Conservation (phyloP, 2,113 vertebrate genomes). For the Silurus glanis region DNA sequence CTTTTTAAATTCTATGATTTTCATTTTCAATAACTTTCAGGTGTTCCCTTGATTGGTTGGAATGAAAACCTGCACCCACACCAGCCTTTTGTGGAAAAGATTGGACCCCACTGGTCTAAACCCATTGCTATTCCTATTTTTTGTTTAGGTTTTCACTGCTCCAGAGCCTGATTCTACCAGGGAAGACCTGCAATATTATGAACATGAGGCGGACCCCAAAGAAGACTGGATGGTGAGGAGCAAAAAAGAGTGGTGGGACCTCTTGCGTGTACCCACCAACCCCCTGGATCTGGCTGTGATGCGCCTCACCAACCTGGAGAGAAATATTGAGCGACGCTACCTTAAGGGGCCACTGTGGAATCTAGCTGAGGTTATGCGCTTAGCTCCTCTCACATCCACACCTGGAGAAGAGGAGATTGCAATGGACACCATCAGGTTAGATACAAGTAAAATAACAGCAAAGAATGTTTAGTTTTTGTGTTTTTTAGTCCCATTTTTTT, state of each 20-base stretch:
- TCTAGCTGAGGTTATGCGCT: conserved; percentile 84
- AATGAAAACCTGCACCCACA: too few relatives aligned
- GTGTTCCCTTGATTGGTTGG: too few relatives aligned
- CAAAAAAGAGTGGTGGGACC: conserved; percentile 80
- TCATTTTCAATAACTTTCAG: too few relatives aligned
- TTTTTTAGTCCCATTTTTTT: not conserved
- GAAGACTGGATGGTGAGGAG: conserved; percentile 85
- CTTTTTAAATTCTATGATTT: too few relatives aligned
- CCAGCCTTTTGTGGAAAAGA: too few relatives aligned
- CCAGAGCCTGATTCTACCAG: conserved; percentile 84
- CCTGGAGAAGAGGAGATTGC: conserved; percentile 69
- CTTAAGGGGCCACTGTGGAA: conserved; percentile 93
- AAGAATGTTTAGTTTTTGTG: not conserved
- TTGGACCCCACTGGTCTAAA: too few relatives aligned
- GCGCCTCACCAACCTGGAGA: conserved; percentile 84
- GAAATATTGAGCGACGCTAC: conserved; percentile 90
- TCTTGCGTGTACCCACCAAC: conserved; percentile 80
- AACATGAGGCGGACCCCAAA: conserved; percentile 80
- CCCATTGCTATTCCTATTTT: not conserved
- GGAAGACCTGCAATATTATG: conserved; percentile 85
- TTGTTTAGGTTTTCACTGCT: conserved; percentile 81
- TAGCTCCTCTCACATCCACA: conserved; percentile 72
- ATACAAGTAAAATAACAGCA: conserved; percentile 54
- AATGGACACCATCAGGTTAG: conserved; percentile 63
- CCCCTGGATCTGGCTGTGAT: conserved; percentile 88